Evolutionary conservation across 2,113 vertebrate species (phyloP).

Genomic region (Willisornis vidua): DNA sequence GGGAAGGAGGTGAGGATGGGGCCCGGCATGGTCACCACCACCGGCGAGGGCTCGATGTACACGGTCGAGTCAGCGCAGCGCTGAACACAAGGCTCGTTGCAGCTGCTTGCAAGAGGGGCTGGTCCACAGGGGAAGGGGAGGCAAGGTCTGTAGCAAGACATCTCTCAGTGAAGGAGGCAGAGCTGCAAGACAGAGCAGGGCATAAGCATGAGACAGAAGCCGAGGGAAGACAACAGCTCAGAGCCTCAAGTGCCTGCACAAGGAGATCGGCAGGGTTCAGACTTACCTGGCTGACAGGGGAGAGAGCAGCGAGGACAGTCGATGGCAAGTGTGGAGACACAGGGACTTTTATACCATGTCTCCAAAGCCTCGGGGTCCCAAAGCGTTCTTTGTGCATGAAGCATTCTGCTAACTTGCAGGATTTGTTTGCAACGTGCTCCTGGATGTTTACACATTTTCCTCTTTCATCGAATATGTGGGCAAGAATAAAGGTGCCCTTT

Average conservation of each 20-base stretch:
- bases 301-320: neutral
- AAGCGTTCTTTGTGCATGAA: neutral
- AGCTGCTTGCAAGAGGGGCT: neutral
- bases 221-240: neutral
- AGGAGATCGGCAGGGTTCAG: neutral
- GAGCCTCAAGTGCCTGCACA: neutral
- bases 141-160: neutral
- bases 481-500: neutral
- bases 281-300: neutral
- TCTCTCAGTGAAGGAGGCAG: neutral
- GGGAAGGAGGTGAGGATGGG: neutral
- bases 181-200: neutral
- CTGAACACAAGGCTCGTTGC: neutral
- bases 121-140: neutral
- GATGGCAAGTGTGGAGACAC: neutral
- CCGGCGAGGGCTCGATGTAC: neutral
- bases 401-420: neutral
- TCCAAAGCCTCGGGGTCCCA: neutral
- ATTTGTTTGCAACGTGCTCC: neutral
- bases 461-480: neutral
- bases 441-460: neutral
- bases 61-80: neutral
- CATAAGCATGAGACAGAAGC: neutral
- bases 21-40: neutral
- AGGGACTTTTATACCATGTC: neutral